Conservation (phyloP, 2,797 vertebrate genomes). For the Phataginus tetradactyla region DNA sequence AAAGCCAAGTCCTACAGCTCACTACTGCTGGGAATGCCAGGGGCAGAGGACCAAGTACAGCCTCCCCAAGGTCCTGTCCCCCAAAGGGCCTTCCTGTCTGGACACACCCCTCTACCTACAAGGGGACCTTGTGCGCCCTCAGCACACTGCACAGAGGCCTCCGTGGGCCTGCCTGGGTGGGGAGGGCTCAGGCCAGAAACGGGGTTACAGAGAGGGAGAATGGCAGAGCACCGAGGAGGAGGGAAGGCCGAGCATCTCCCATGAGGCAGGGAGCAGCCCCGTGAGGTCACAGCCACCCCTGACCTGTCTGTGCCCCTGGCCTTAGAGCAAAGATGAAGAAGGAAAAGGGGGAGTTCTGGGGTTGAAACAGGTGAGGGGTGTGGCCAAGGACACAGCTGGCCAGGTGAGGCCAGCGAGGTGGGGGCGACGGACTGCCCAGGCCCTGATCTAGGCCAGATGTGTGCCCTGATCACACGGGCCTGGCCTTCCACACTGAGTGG, state of each 20-base stretch:
- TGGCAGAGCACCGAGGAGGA: not conserved
- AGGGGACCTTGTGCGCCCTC: not conserved
- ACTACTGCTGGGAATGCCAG: not conserved
- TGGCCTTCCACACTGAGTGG: not conserved
- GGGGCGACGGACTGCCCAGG: not conserved
- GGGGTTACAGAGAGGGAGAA: not conserved
- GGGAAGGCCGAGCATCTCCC: not conserved
- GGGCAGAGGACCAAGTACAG: not conserved
- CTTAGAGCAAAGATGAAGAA: not conserved
- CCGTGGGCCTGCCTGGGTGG: not conserved
- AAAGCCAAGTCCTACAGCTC: not conserved
- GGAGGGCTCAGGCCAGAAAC: not conserved
- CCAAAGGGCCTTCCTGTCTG: not conserved
- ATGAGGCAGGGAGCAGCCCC: not conserved
- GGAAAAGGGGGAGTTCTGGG: not conserved
- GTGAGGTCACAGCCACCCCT: not conserved
- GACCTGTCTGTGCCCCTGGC: not conserved
- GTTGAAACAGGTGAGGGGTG: not conserved
- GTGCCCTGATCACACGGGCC: not conserved
- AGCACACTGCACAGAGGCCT: fast-evolving
- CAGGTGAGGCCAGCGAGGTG: not conserved
- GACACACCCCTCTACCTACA: not conserved
- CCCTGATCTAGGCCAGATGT: not conserved
- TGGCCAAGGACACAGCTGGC: not conserved
- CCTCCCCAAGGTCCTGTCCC: fast-evolving